Base-by-base conservation (phyloP, 2,797 vertebrate genomes). In the Sebastes matsubarae region DNA sequence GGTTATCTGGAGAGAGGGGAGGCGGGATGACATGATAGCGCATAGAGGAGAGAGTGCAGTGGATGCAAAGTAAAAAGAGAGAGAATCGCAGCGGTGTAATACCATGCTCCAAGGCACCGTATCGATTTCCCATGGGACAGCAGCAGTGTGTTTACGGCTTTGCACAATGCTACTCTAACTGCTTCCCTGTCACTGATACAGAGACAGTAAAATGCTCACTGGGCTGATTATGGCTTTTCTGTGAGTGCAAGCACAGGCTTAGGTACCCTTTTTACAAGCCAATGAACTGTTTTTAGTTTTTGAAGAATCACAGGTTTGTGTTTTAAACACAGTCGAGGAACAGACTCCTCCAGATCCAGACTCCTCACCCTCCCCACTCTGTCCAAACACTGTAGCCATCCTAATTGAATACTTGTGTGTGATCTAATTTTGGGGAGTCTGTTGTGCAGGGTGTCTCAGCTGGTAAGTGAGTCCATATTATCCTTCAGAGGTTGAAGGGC, bases 61-160 rank as follows among this genome's bases (percentile, higher is more conserved):
- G 38, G 59, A 38, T 77, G 68, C 69, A 81, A 86, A 80, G 74
- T 73, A 61, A 81, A 83, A 81, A 57, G 27, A 20, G 73, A 75
- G 69, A 81, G 87, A 89, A 86, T 90, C 72, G 77, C 87, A 90
- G 84, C 55, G n/a, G 82, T 79, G 75, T 86, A 90, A 92, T 90
- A 64, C 75, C 80, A 87, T 25, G 86, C 88, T 92, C 81, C 75
- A 72, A 80, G 88, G 82, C 68, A 0, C 81, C 29, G 46, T 71
- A 94, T 93, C 66, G 89, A 94, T 93, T 93, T 90, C 87, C 89
- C 85, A 67, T 58, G 84, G 78, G 85, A 80, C 82, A 60, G 78
- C 82, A 60, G 78, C 58, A 29, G 86, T 80, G 77, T 88, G 89
- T 93, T 92, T 90, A 90, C 58, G 68, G 81, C 88, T 81, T 68